These are phyloP conservation scores for Tyrannus savana DNA, from an alignment of 2,113 vertebrate species.

Conservation along the genomic window DNA sequence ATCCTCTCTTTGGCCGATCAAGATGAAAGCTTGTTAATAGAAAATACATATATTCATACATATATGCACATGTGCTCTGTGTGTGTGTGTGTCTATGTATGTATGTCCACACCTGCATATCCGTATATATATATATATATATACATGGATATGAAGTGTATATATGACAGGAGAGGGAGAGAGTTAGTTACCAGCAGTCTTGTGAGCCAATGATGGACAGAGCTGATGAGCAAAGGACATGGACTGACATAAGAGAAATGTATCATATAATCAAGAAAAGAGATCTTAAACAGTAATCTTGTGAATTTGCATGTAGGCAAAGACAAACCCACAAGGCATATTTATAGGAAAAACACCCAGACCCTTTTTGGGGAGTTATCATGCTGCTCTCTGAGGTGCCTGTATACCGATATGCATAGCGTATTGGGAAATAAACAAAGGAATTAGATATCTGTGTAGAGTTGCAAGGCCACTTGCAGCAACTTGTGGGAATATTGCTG, in stretches of 20 bases:
- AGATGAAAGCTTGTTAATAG: not conserved
- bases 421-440: not conserved
- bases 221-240: not conserved
- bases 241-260: not conserved
- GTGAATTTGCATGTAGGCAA: not conserved
- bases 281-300: not conserved
- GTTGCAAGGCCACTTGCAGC: not conserved
- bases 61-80: too few relatives aligned
- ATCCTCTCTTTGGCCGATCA: not conserved
- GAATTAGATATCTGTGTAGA: not conserved
- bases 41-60: not conserved
- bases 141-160: not conserved
- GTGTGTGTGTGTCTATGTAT: too few relatives aligned
- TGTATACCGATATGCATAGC: accelerated
- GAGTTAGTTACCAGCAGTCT: not conserved
- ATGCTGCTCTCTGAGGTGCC: not conserved
- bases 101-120: too few relatives aligned
- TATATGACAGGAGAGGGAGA: not conserved
- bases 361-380: not conserved
- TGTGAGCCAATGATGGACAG: not conserved
- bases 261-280: not conserved
- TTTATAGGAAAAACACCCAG: not conserved
- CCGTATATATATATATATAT: accelerated
- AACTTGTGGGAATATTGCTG: not conserved
- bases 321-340: not conserved